Evolutionary conservation across 2,113 vertebrate species (phyloP).

Genomic region (Hyperopisus bebe): DNA sequence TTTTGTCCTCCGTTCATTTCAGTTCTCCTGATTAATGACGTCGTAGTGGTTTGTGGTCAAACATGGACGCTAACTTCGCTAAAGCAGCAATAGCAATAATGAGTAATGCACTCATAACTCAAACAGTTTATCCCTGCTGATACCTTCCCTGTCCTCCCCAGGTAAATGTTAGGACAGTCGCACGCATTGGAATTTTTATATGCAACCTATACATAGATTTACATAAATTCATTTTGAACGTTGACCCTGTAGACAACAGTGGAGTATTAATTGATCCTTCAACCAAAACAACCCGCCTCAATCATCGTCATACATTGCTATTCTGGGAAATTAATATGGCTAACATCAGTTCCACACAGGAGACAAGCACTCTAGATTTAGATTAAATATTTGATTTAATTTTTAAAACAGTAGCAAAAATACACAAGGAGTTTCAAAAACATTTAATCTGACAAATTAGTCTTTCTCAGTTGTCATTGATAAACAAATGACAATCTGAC

Average conservation of each 20-base stretch:
- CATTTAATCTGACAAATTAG: neutral
- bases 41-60: neutral
- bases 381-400: neutral
- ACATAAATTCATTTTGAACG: neutral
- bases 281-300: neutral
- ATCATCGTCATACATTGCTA: neutral
- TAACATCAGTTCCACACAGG: neutral
- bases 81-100: neutral
- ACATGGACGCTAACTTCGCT: neutral
- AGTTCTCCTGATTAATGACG: constrained; percentile 14
- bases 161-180: neutral
- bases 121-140: neutral
- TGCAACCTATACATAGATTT: neutral
- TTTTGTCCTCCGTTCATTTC: neutral
- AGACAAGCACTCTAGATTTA: neutral
- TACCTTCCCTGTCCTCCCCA: neutral
- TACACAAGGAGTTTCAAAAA: neutral
- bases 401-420: neutral
- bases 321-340: neutral
- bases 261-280: neutral
- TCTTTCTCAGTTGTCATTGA: neutral
- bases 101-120: neutral
- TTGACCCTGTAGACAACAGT: neutral
- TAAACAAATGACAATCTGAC: neutral
- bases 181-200: neutral